Base-by-base conservation (phyloP, 2,113 vertebrate genomes). In the Clarias gariepinus region DNA sequence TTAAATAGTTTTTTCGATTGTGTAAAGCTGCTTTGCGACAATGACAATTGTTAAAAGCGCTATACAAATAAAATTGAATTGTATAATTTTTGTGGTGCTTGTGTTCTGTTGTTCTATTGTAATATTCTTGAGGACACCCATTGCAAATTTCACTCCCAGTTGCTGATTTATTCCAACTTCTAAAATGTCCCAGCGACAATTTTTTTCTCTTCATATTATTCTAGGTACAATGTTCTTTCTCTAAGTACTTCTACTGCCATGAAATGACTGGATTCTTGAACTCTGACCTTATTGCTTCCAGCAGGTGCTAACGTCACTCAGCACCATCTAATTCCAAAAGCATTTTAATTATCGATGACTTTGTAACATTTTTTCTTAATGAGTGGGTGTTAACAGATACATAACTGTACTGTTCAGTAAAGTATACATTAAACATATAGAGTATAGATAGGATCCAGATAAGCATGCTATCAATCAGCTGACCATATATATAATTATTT, bases 371-470 rank as follows among this genome's bases (percentile, higher is more conserved):
- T 81, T 69, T 3, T 28, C 77, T 80, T 57, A 85, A 86, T 80
- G 85, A 80, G 61, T 23, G 28, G 30, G 77, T 80, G 85, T 86
- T 86, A 86, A 86, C 76, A 81, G 85, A 86, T 28, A 76, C n/a
- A 57, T 68, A 57, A 30, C 63, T 58, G 52, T n/a, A 52, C 23
- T 52, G 21, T 52, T 23, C 53, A 30, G 23, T 57, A 52, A 19
- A 74, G 8, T 74, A 21, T 71, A 58, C 47, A 33, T 23, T 33
- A 21, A 83, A 23, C 66, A 61, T 53, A 83, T 21, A 57, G 11
- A 55, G 53, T 21, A 57, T 28, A 55, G 53, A 60, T 36, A 23
- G 23, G n/a, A 23, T 36, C 21, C 52, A 25, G 52, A 25, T 30
- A 28, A 83, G 55, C 8, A 23, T 33, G n/a, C 16, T 18, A n/a